Evolutionary conservation across 2,113 vertebrate species (phyloP), one percentile per base, ranked within the genome.

Genomic region (Alligator sinensis): DNA sequence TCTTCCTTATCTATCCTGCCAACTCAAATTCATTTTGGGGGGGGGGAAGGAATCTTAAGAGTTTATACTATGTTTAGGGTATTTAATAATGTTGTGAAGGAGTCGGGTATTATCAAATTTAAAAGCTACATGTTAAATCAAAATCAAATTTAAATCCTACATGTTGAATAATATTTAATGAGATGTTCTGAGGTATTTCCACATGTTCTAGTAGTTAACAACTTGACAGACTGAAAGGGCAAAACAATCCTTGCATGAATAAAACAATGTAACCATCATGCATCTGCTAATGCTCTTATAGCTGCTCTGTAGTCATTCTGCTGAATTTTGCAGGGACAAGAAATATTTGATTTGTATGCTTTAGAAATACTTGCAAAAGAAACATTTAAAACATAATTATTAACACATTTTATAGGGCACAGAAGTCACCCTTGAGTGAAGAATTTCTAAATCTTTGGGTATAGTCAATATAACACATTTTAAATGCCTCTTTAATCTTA

Each of bases 311-410:
- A 13, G 2, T 4, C 38, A 47, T 90, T 85, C 27, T 80, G 21
- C 19, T 75, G 22, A 66, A 19, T 62, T 87, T 59, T 88, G 10
- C n/a, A 54, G 64, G 11, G 88, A 79, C 16, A 21, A 47, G 38
- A 93, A 96, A 34, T 70, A 84, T 22, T 86, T 63, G 11, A n/a
- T 77, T 86, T 1, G 10, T 4, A 18, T 74, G 1, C 61, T 47
- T 77, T 84, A 87, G 64, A 15, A 47, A 88, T 78, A 54, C 60
- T 91, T 90, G 82, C 64, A 94, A 80, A 85, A 75, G 25, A 66
- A 89, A 30, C 25, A 82, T 87, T 70, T 90, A 94, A 72, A 87
- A 22, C 38, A 22, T 57, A 96, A 86, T 94, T 38, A 82, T 91
- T 87, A 96, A 91, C 76, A 58, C 82, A 93, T 3, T 63, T 47